A percentile compares a stretch with the other conserved stretches of the same genome.
phyloP scores from a whole-genome alignment of 1,140 invertebrate species.

The Penaeus chinensis region DNA sequence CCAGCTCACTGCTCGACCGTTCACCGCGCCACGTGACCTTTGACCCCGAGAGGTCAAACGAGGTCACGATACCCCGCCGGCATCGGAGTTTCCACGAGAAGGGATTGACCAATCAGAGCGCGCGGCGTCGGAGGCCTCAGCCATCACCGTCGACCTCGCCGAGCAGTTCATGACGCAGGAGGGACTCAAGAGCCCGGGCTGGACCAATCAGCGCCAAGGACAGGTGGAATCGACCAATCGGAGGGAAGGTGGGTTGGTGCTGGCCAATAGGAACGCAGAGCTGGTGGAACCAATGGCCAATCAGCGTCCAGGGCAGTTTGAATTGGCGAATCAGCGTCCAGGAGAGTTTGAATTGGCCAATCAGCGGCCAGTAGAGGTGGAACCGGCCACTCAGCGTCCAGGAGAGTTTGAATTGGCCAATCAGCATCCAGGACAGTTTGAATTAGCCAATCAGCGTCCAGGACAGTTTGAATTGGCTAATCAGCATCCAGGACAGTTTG shows the following conservation, averaged over 20 bases:
- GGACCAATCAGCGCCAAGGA: not conserved
- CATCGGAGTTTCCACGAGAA: constrained; percentile 48
- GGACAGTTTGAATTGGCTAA: not conserved
- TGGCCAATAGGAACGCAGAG: not conserved
- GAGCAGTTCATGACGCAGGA: constrained; percentile 56
- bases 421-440: constrained; percentile 9
- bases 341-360: not conserved
- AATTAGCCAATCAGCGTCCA: not conserved
- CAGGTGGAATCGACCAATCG: constrained; percentile 20
- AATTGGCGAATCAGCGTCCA: constrained; percentile 28
- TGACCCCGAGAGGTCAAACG: not conserved
- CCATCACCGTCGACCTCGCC: constrained; percentile 54
- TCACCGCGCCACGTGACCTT: too few species aligned
- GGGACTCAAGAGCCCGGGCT: constrained; percentile 36
- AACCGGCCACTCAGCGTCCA: not conserved
- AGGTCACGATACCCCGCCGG: constrained; percentile 1
- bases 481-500: not conserved
- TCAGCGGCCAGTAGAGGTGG: too few species aligned
- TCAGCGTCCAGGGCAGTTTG: not conserved
- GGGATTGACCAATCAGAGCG: not conserved
- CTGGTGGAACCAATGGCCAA: not conserved
- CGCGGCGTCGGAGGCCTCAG: constrained; percentile 34
- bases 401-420: not conserved
- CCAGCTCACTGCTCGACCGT: too few species aligned
- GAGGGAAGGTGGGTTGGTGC: not conserved